Base-by-base conservation (phyloP, 92 coral and sea anemone genomes). In the Palythoa caribaeorum region DNA sequence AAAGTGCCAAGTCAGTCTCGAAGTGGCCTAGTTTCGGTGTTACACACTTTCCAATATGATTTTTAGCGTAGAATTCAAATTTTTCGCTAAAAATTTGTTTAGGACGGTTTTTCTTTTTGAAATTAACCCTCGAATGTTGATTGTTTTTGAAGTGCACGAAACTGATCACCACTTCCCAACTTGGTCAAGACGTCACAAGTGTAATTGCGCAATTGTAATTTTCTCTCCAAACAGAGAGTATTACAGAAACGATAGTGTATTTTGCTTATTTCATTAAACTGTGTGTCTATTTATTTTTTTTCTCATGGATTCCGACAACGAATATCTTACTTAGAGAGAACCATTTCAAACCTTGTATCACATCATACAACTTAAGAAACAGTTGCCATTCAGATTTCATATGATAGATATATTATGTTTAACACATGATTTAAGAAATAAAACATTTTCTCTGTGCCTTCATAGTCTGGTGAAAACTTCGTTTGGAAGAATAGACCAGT, bases 161-260 rank as follows among this genome's bases (percentile, higher is more conserved):
- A 15, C 63, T 55, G 63, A 15, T 55, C 63, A 55, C 63, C 63
- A 55, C n/a, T 55, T 21, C 79, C 59, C 79, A 38, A 39, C 79
- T 75, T 59, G 57, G 78, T 44, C 79, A 51, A 47, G 79, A 75
- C 79, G 79, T 75, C 1, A 48, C 59, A 75, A 75, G 79, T 75
- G 79, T 48, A 73, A 54, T 73, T 37, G 78, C 11, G 57, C 57
- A 44, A 44, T 14, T 2, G 71, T 54, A 10, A 54, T 54, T 54
- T 54, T 54, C 62, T 54, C 62, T 54, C 16, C 9, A 54, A 54
- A 8, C 62, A 54, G 16, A 15, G 62, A 54, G 62, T 15, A 1
- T 54, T 54, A 2, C 11, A 6, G 57, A 52, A 52, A 52, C 11
- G n/a, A n/a, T 52, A 6, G 11, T 54, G 14, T 15, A 54, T 54